These are phyloP conservation scores for Lycodopsis pacificus DNA, from an alignment of 2,797 vertebrate genomes.

Conservation along the genomic window DNA sequence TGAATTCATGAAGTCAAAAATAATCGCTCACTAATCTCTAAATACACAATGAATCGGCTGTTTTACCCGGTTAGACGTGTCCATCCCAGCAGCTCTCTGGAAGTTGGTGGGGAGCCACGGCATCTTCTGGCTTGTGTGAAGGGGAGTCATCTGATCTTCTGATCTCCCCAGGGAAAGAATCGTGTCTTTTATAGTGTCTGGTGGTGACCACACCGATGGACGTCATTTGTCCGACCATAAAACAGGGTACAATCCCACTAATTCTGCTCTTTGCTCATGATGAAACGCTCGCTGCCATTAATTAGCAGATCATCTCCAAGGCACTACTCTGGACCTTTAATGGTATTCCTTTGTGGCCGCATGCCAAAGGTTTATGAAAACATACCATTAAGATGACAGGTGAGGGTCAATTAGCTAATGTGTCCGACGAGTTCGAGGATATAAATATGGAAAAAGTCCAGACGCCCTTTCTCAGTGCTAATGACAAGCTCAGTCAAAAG, in stretches of 20 bases:
- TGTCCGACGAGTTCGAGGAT: conserved; percentile 17
- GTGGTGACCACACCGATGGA: conserved; percentile 18
- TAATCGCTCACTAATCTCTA: not conserved
- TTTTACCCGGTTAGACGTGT: conserved; percentile 70
- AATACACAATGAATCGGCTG: not conserved
- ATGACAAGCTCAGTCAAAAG: conserved; percentile 43
- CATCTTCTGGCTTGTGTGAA: conserved; percentile 56
- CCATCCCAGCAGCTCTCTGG: conserved; percentile 49
- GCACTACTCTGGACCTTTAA: conserved; percentile 45
- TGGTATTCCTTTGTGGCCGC: conserved; percentile 63
- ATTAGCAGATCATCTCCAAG: conserved; percentile 78
- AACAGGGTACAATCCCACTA: conserved; percentile 12
- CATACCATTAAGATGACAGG: conserved; percentile 59
- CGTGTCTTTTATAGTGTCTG: conserved; percentile 66
- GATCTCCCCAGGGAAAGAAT: not conserved
- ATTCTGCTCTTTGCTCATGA: conserved; percentile 37
- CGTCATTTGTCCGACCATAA: conserved; percentile 56
- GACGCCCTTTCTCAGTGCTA: conserved; percentile 42
- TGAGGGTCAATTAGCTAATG: conserved; percentile 57
- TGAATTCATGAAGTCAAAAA: not conserved
- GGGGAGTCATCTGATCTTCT: conserved; percentile 42
- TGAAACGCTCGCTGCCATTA: conserved; percentile 37
- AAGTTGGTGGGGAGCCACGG: conserved; percentile 49
- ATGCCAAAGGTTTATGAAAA: conserved; percentile 49
- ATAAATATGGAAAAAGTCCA: conserved; percentile 17